These are phyloP conservation scores for Lasioglossum morio DNA, from an alignment of 2,888 invertebrate genomes.

Conservation along the genomic window DNA sequence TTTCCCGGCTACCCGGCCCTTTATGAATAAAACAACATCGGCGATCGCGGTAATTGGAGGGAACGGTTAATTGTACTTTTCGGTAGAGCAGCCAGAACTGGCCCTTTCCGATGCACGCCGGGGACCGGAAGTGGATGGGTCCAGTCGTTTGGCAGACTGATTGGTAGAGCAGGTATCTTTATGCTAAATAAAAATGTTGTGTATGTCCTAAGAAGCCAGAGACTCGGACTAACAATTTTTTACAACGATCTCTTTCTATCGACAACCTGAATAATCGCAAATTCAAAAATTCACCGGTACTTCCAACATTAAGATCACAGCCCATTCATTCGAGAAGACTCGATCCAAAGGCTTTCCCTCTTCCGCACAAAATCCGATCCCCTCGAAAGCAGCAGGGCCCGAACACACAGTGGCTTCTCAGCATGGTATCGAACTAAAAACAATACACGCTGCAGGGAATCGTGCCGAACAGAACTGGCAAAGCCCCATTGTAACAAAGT, in stretches of 20 bases:
- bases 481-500: conserved; percentile 17
- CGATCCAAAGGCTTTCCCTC: neutral
- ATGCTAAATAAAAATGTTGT: neutral
- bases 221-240: neutral
- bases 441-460: neutral
- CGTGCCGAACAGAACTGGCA: neutral
- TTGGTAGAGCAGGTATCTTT: neutral
- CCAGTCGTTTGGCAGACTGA: neutral
- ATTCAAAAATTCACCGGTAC: neutral
- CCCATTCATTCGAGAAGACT: neutral
- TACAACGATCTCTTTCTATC: neutral
- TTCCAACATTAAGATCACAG: neutral
- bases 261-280: neutral
- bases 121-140: neutral
- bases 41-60: conserved; percentile 48
- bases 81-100: neutral
- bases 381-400: neutral
- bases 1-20: conserved; percentile 15
- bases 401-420: neutral
- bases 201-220: too few species aligned
- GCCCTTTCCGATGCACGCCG: neutral
- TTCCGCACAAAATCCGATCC: neutral
- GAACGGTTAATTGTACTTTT: conserved; percentile 55
- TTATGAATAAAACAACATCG: conserved; percentile 54
- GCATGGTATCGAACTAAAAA: conserved; percentile 2